A percentile compares a stretch with the other conserved stretches of the same genome.
These are phyloP conservation scores for Pandemis corylana DNA, from an alignment of 2,888 invertebrate genomes.

Conservation along the genomic window DNA sequence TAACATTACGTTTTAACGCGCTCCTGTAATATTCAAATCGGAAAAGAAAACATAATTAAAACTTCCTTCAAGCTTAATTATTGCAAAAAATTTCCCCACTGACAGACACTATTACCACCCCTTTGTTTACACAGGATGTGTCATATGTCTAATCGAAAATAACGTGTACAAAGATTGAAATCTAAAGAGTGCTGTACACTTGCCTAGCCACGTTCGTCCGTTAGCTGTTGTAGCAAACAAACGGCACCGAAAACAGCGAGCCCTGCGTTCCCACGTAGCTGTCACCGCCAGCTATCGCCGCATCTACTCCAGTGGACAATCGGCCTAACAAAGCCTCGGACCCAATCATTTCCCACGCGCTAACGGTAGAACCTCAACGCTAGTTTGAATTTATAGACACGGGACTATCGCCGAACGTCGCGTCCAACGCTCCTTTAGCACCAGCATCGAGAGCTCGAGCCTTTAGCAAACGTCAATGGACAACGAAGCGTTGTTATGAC, in stretches of 20 bases:
- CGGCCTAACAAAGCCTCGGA: conserved; percentile 82
- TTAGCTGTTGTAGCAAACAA: conserved; percentile 39
- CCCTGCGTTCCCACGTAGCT: conserved; percentile 80
- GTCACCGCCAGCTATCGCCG: conserved; percentile 79
- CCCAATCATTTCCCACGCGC: conserved; percentile 83
- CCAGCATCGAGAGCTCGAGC: not conserved
- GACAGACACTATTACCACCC: no score
- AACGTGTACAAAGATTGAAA: conserved; percentile 27
- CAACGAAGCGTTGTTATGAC: conserved; percentile 34
- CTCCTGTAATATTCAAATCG: not conserved
- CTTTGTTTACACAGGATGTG: no score
- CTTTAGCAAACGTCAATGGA: conserved; percentile 36
- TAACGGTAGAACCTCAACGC: conserved; percentile 79
- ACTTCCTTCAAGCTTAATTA: not conserved
- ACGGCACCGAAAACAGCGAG: conserved; percentile 47
- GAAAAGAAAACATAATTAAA: not conserved
- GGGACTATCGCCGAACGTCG: conserved; percentile 63
- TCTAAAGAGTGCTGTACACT: conserved; percentile 40
- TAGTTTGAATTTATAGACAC: conserved; percentile 77
- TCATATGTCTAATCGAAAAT: not conserved
- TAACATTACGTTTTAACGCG: not conserved
- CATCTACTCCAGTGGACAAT: conserved; percentile 83
- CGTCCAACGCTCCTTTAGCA: conserved; percentile 63
- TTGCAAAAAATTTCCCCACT: no score
- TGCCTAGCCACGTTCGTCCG: conserved; percentile 38